These are phyloP conservation scores for Rhamphomyia laevipes DNA, from an alignment of 2,888 invertebrate genomes.

Conservation along the genomic window DNA sequence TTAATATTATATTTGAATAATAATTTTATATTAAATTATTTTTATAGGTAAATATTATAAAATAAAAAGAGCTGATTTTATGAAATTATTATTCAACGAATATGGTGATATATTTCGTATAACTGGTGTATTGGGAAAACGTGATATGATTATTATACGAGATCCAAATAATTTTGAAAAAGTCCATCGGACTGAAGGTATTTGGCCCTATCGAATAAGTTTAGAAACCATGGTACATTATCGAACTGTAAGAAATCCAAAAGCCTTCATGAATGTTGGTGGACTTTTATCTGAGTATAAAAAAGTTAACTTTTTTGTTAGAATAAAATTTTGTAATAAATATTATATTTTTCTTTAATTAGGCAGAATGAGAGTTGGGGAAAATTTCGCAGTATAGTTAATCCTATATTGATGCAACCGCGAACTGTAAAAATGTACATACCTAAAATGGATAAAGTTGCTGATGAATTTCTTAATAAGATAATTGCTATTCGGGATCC, in stretches of 20 bases:
- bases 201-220: constrained; percentile 35
- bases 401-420: constrained; percentile 53
- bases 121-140: constrained; percentile 30
- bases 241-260: constrained; percentile 24
- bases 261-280: constrained; percentile 14
- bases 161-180: constrained; percentile 41
- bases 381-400: constrained; percentile 51
- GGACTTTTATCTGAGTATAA: constrained; percentile 19
- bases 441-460: constrained; percentile 39
- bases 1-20: not conserved
- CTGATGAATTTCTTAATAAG: not conserved
- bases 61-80: constrained; percentile 16
- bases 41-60: constrained; percentile 17
- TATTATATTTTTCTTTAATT: constrained; percentile 10
- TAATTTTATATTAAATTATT: not conserved
- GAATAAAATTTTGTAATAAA: not conserved
- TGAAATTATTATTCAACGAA: constrained; percentile 16
- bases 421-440: constrained; percentile 44
- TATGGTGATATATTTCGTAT: constrained; percentile 36
- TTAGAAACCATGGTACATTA: constrained; percentile 34
- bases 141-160: constrained; percentile 35
- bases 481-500: constrained; percentile 29
- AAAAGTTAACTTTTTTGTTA: not conserved
- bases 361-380: constrained; percentile 56
- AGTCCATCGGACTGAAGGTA: constrained; percentile 38